These are phyloP conservation scores for Riptortus pedestris DNA, from an alignment of 1,140 invertebrate species.

Conservation along the genomic window DNA sequence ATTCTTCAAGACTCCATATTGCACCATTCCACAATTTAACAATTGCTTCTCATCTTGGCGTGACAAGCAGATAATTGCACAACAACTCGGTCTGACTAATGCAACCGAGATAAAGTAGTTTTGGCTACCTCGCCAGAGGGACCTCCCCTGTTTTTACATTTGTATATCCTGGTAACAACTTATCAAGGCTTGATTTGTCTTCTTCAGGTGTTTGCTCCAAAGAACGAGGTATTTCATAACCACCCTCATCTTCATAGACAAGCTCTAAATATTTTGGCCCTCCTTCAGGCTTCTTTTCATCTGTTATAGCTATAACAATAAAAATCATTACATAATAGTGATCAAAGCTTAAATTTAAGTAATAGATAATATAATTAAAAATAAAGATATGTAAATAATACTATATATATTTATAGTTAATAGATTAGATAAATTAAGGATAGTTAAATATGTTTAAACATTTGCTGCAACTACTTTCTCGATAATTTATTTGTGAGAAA, in stretches of 20 bases:
- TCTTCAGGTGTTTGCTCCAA: conserved; percentile 23
- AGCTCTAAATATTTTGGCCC: conserved; percentile 42
- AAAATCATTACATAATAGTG: not conserved
- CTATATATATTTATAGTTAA: too few species aligned
- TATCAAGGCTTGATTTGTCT: conserved; percentile 28
- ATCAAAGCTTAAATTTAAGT: not conserved
- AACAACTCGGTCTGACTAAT: too few species aligned
- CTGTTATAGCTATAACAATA: not conserved
- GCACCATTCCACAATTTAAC: too few species aligned
- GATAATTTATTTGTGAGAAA: too few species aligned
- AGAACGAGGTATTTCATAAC: conserved; percentile 39
- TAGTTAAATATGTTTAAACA: too few species aligned
- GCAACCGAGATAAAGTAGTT: too few species aligned
- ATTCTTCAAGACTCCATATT: too few species aligned
- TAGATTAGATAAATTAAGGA: too few species aligned
- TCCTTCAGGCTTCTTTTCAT: conserved; percentile 28
- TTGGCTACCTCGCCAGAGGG: not conserved
- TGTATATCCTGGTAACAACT: conserved; percentile 26
- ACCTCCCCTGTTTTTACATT: not conserved
- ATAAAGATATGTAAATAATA: too few species aligned
- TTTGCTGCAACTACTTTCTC: too few species aligned
- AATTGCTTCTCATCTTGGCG: too few species aligned
- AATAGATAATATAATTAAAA: not conserved
- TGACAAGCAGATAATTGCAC: too few species aligned
- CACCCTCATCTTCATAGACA: conserved; percentile 37